Percentiles rank a stretch among this genome's conserved stretches.
These are phyloP conservation scores for Caerostris darwini DNA, from an alignment of 1,140 invertebrate genomes.

Conservation along the genomic window DNA sequence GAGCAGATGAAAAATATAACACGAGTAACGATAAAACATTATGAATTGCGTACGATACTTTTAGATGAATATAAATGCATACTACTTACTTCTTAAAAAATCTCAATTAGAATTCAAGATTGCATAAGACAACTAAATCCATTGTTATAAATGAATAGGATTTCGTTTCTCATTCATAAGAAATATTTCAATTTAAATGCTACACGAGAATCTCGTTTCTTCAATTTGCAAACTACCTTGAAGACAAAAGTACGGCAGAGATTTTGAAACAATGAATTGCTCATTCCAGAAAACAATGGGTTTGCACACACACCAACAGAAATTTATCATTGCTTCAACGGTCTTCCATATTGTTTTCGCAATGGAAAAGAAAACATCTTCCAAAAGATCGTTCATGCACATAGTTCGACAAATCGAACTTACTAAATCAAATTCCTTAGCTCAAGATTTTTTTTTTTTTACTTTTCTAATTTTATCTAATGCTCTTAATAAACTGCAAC, in stretches of 20 bases:
- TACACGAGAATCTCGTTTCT: background rate
- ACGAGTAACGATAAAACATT: no score
- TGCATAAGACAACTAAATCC: no score
- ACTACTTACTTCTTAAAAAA: no score
- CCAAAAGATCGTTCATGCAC: background rate
- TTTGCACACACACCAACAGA: background rate
- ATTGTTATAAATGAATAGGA: no score
- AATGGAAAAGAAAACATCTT: background rate
- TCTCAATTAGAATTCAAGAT: no score
- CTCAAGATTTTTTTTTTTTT: no score
- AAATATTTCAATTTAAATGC: background rate
- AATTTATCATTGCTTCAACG: background rate
- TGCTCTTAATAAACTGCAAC: no score
- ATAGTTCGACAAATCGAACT: background rate
- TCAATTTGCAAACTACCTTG: background rate
- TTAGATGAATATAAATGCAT: no score
- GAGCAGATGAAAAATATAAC: no score
- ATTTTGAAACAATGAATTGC: background rate
- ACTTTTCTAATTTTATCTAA: no score
- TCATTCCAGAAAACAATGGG: background rate
- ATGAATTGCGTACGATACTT: no score
- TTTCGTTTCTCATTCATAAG: background rate
- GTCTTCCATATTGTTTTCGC: background rate
- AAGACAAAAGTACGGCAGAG: background rate
- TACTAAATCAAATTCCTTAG: conserved; percentile 5